Percentiles rank a stretch among this genome's conserved stretches.
These are phyloP conservation scores for Anas acuta DNA, from an alignment of 2,797 vertebrate genomes.

Conservation along the genomic window DNA sequence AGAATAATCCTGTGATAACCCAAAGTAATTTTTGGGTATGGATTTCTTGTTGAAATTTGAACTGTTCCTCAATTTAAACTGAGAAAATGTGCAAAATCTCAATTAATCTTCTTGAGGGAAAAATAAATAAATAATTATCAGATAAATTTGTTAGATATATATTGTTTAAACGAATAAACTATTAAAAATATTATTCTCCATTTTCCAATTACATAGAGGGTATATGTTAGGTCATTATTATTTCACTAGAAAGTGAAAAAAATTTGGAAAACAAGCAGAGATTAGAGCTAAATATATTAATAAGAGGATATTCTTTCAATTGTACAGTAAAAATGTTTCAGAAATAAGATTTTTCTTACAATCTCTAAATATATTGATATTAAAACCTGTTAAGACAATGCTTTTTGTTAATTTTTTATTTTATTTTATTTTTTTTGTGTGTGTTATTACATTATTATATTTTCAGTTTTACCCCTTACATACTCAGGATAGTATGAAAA, in stretches of 20 bases:
- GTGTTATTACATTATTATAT: neutral
- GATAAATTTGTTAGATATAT: neutral
- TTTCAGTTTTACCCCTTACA: neutral
- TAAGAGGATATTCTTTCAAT: neutral
- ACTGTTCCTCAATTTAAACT: neutral
- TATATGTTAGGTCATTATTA: neutral
- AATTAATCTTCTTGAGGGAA: neutral
- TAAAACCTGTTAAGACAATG: neutral
- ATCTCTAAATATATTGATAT: neutral
- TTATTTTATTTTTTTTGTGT: neutral
- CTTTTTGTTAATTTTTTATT: fast-evolving
- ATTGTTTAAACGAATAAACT: neutral
- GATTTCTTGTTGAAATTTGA: neutral
- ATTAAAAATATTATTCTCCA: neutral
- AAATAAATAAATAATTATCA: neutral
- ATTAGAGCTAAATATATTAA: neutral
- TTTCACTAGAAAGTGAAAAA: neutral
- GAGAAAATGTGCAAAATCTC: neutral
- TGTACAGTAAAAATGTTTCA: neutral
- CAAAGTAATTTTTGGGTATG: fast-evolving
- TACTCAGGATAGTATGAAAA: neutral
- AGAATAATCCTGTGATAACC: neutral
- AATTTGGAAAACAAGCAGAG: neutral
- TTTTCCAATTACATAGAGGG: neutral
- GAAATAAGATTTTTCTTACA: neutral